A percentile compares a stretch with the other conserved stretches of the same genome.
phyloP scores from a whole-genome alignment of 2,113 vertebrate species.

The Ammodytes marinus region DNA sequence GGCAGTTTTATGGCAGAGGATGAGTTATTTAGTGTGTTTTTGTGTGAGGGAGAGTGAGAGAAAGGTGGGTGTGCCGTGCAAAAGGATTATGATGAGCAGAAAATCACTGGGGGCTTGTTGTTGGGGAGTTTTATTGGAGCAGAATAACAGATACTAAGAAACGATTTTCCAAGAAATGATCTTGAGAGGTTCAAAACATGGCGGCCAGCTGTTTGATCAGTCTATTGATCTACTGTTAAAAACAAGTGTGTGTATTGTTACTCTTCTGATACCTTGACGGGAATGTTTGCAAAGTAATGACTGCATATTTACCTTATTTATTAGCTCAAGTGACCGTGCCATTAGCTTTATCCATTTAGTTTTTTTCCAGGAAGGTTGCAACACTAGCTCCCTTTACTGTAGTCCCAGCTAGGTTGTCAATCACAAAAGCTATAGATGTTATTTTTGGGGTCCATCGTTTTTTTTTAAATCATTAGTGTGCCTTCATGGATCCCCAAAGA shows the following conservation, averaged over 20 bases:
- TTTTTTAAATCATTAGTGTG: no score
- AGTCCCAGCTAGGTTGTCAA: neutral
- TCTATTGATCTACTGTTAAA: constrained; percentile 9
- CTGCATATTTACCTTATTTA: constrained; percentile 13
- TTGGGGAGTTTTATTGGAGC: constrained; percentile 35
- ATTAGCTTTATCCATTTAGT: neutral
- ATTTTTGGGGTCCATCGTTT: no score
- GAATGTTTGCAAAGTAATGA: constrained; percentile 10
- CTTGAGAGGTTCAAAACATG: constrained; percentile 9
- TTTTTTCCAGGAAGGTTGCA: constrained; percentile 1
- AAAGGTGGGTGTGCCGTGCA: constrained; percentile 16
- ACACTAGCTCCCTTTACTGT: neutral
- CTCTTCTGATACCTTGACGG: neutral
- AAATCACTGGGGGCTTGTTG: constrained; percentile 22
- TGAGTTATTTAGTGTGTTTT: constrained; percentile 5
- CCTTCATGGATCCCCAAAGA: no score
- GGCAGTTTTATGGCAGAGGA: constrained; percentile 50
- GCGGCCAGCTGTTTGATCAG: neutral
- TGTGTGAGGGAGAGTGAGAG: constrained; percentile 4
- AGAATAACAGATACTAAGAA: constrained; percentile 20
- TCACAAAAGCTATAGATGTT: neutral
- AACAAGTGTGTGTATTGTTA: neutral
- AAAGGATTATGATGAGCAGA: constrained; percentile 50
- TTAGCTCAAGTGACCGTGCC: constrained; percentile 1
- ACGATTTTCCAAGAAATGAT: constrained; percentile 22